Base-by-base conservation (phyloP, 2,113 vertebrate species). In the Muntiacus muntjak region DNA sequence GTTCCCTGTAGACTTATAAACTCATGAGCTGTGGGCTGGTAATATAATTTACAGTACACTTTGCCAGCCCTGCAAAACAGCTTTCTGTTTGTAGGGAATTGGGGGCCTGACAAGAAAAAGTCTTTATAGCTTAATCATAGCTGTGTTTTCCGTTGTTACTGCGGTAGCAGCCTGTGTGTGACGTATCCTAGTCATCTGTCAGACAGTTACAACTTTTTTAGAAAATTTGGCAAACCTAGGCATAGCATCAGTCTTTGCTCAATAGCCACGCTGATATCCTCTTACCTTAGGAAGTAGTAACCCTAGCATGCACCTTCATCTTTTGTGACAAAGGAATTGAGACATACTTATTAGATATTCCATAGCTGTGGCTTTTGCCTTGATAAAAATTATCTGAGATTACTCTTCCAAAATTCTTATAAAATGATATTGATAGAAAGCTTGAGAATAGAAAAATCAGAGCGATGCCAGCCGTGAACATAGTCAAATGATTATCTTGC, bases 21-120 rank as follows among this genome's bases (percentile, higher is more conserved):
- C 64, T 60, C 97, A 45, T 97, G 87, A 95, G 33, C 95, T 95
- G 57, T 54, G 89, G 94, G 89, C 90, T 94, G 97, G 43, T 96
- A 90, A 71, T 97, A 91, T 58, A 98, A 92, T 96, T 98, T 98
- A 89, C 52, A 95, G 26, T n/a, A 33, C 74, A 79, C 97, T 97
- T 98, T 97, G 62, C 89, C 97, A 78, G 74, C 91, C 94, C 95
- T 94, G 62, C 95, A 96, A 97, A 97, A 57, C 25, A 2, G 7
- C 30, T 97, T 97, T 89, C 87, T 94, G 94, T 87, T 98, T 97
- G 52, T 94, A 93, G 82, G 62, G 40, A 92, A 97, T 62, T 40
- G 4, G 60, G 92, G 83, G 26, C 62, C 93, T 47, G 93, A 98
- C 91, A 97, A 87, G 52, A 4, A 21, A 30, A 40, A 58, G 87